A percentile compares a stretch with the other conserved stretches of the same genome.
These are phyloP conservation scores for Meghimatium bilineatum DNA, from an alignment of 2,888 invertebrate genomes.

Conservation along the genomic window DNA sequence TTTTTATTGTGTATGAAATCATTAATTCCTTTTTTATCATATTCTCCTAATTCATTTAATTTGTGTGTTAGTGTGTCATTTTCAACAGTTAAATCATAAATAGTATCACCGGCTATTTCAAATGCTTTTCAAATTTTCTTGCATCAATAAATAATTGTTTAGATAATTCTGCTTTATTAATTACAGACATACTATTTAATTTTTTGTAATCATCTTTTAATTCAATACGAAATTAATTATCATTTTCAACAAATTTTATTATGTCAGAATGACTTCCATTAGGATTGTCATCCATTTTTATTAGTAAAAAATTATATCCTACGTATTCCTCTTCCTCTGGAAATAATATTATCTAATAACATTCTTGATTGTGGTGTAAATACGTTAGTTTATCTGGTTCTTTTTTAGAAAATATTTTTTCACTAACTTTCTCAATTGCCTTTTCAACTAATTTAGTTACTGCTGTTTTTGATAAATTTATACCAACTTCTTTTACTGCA, in stretches of 20 bases:
- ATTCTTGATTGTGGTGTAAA: not conserved
- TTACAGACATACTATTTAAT: no score
- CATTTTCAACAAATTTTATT: slow-evolving; percentile 2
- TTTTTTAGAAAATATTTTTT: not conserved
- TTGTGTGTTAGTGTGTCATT: no score
- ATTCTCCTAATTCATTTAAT: no score
- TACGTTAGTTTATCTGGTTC: no score
- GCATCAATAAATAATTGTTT: no score
- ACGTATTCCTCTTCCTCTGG: not conserved
- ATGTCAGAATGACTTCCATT: not conserved
- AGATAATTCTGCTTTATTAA: no score
- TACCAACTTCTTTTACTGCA: not conserved
- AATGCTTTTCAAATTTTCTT: no score
- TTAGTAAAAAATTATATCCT: not conserved
- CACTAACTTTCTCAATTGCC: not conserved
- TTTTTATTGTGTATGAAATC: no score
- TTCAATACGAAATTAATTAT: not conserved
- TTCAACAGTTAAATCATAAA: no score
- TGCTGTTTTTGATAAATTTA: slow-evolving; percentile 18
- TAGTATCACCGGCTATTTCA: no score
- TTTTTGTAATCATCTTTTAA: not conserved
- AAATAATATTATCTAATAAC: not conserved
- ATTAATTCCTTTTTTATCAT: no score
- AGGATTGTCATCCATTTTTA: not conserved
- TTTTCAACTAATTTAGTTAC: not conserved